Conservation (phyloP, 2,888 invertebrate genomes). For the Dryocosmus kuriphilus region DNA sequence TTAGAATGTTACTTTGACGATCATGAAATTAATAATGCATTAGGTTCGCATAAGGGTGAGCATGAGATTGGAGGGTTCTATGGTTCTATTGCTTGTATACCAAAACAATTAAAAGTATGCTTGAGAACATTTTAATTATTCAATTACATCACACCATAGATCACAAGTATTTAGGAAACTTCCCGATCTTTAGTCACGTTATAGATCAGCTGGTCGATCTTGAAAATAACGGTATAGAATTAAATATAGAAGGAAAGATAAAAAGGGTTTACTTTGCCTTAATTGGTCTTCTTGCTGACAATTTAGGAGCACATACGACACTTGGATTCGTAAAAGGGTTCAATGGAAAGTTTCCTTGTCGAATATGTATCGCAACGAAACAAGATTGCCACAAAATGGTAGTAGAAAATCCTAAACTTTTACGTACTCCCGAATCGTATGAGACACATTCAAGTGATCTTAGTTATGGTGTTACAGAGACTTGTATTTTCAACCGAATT, state of each 20-base stretch:
- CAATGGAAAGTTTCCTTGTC: background rate
- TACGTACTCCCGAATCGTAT: background rate
- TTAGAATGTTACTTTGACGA: background rate
- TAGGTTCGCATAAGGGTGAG: background rate
- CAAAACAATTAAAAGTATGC: too few relatives aligned
- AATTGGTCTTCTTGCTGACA: background rate
- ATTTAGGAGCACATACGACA: background rate
- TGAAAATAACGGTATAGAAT: background rate
- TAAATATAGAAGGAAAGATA: background rate
- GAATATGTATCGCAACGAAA: background rate
- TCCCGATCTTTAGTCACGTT: background rate
- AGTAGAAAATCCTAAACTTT: background rate
- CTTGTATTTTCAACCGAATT: conserved; percentile 6
- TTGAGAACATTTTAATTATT: background rate
- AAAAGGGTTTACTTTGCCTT: background rate
- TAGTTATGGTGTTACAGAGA: background rate
- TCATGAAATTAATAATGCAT: background rate
- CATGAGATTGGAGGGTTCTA: too few relatives aligned
- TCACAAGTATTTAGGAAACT: background rate
- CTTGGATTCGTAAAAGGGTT: background rate
- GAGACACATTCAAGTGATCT: background rate
- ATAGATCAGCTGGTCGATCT: background rate
- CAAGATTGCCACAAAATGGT: background rate
- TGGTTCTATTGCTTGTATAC: too few relatives aligned
- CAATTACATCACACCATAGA: background rate